Percentiles rank a stretch among this genome's conserved stretches.
phyloP scores from a whole-genome alignment of 2,888 invertebrate genomes.

The Pinctada fucata region DNA sequence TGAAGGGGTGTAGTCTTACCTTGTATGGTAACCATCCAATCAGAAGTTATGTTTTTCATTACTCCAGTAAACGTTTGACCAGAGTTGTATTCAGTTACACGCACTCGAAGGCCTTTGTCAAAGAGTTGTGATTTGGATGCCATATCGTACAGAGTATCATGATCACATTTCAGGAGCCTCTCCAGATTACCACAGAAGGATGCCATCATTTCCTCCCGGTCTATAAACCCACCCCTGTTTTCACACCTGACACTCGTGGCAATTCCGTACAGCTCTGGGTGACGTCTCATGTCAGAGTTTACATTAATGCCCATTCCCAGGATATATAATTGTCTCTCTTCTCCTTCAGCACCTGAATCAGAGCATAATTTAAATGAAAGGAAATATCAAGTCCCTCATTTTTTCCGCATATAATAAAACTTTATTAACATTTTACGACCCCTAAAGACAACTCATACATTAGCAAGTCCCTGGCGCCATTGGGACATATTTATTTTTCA shows the following conservation, averaged over 20 bases:
- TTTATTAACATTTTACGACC: too few species aligned
- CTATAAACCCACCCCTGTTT: constrained; percentile 39
- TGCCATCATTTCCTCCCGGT: constrained; percentile 52
- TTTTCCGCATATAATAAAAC: too few species aligned
- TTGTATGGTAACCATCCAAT: constrained; percentile 34
- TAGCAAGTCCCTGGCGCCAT: too few species aligned
- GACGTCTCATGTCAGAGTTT: constrained; percentile 54
- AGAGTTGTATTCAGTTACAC: constrained; percentile 13
- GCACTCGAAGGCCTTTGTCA: constrained; percentile 20
- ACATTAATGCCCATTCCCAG: constrained; percentile 61
- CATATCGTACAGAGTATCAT: constrained; percentile 24
- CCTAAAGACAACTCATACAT: too few species aligned
- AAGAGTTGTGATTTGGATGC: constrained; percentile 44
- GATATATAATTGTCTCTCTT: constrained; percentile 38
- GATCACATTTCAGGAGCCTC: constrained; percentile 26
- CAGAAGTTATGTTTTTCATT: constrained; percentile 23
- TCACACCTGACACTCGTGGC: constrained; percentile 59
- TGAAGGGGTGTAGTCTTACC: constrained; percentile 9
- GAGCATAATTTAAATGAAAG: too few species aligned
- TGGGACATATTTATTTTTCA: too few species aligned
- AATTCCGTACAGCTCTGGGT: constrained; percentile 39
- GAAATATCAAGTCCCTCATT: too few species aligned
- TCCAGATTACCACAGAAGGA: constrained; percentile 52
- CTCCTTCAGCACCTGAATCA: constrained; percentile 3
- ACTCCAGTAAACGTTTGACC: constrained; percentile 12